A percentile compares a stretch with the other conserved stretches of the same genome.
These are phyloP conservation scores for Drosophila monieri DNA, from an alignment of 2,888 invertebrate species.

Conservation along the genomic window DNA sequence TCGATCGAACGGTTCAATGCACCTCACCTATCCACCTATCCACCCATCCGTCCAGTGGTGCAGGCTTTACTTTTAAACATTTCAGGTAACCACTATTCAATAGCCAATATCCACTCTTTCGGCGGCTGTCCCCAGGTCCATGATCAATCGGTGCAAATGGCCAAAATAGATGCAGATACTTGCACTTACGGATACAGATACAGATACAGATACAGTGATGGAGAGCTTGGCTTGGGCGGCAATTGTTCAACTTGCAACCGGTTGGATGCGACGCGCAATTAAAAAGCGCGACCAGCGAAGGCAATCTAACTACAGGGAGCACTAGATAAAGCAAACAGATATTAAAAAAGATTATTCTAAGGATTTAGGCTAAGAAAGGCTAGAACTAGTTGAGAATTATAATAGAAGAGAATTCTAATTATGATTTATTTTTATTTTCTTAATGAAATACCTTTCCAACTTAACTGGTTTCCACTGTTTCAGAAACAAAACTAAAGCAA, in stretches of 20 bases:
- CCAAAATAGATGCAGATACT: slow-evolving; percentile 42
- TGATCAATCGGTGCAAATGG: slow-evolving; percentile 42
- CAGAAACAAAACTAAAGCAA: slow-evolving; percentile 4
- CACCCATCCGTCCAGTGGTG: slow-evolving; percentile 2
- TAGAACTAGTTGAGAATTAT: too few species aligned
- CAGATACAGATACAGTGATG: slow-evolving; percentile 30
- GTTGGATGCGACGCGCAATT: slow-evolving; percentile 58
- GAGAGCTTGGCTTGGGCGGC: slow-evolving; percentile 32
- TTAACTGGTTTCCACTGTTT: neutral
- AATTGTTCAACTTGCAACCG: slow-evolving; percentile 45
- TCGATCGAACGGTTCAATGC: slow-evolving; percentile 47
- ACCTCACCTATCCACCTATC: slow-evolving; percentile 24
- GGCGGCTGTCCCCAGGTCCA: slow-evolving; percentile 44
- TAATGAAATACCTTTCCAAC: neutral
- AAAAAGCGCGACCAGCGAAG: slow-evolving; percentile 55
- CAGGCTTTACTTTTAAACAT: too few species aligned
- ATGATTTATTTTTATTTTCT: neutral
- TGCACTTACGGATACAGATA: slow-evolving; percentile 26
- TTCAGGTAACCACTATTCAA: slow-evolving; percentile 8
- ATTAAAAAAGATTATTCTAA: too few species aligned
- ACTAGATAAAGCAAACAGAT: neutral
- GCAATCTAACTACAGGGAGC: slow-evolving; percentile 23
- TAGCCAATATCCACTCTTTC: slow-evolving; percentile 23
- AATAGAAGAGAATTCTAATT: neutral
- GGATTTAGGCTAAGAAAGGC: too few species aligned